Evolutionary conservation across 37 sponge, comb jelly and placozoan species (phyloP).

Genomic region (Theonella swinhoei): DNA sequence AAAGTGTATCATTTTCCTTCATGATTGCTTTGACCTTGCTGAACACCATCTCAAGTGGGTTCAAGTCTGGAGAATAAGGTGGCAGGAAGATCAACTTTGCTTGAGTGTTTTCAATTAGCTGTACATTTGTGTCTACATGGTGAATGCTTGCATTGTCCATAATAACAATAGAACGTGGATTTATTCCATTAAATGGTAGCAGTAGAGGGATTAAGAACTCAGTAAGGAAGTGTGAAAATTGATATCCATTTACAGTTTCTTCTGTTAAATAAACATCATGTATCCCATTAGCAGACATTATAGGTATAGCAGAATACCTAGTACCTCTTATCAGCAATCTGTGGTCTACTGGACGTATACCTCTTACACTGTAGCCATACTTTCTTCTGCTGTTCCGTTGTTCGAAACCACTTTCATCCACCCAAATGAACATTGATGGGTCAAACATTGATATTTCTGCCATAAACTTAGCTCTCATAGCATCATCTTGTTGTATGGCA

Average conservation of each 20-base stretch:
- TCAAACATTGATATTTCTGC: constrained; percentile 26
- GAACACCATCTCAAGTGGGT: not conserved
- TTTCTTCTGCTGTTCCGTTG: not conserved
- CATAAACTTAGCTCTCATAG: not conserved
- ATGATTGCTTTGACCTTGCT: not conserved
- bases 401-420: constrained; percentile 25
- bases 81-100: constrained; percentile 8
- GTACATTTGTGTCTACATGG: not conserved
- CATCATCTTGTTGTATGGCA: constrained; percentile 4
- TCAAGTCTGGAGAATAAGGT: constrained; percentile 21
- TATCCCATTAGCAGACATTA: constrained; percentile 7
- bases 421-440: constrained; percentile 11
- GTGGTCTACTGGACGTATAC: not conserved
- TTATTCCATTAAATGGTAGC: constrained; percentile 6
- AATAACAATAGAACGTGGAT: constrained; percentile 1
- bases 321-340: constrained; percentile 5
- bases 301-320: constrained; percentile 14
- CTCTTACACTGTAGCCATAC: constrained; percentile 7
- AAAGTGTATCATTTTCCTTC: too few species aligned
- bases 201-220: constrained; percentile 1
- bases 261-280: constrained; percentile 9
- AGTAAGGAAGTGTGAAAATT: not conserved
- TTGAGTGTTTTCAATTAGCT: constrained; percentile 1
- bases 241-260: constrained; percentile 4
- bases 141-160: constrained; percentile 2